Base-by-base conservation (phyloP, 2,888 invertebrate species). In the Congeria kusceri region DNA sequence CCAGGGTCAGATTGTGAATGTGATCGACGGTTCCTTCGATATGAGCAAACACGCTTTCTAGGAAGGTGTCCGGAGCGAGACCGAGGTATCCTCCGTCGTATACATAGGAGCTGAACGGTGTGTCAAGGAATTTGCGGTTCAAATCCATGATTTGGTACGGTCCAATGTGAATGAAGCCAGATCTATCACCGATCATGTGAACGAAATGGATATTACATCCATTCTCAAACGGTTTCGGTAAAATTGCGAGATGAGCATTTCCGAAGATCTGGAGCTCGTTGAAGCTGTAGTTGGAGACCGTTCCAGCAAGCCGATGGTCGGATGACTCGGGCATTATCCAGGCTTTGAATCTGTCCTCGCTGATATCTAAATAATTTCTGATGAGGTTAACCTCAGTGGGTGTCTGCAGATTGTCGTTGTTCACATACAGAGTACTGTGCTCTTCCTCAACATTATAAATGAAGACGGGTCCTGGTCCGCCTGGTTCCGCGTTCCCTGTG, bases 101-200 rank as follows among this genome's bases (percentile, higher is more conserved):
- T 1, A 90, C 80, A 66, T 87, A 89, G 23, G 86, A 82, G 65
- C 79, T 89, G 76, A 90, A 90, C 9, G 90, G 90, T 1, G 85
- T 87, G 77, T 89, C 89, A 23, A 90, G 65, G 61, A 86, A 84
- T 2, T 74, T 25, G 28, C 89, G 70, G 23, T 79, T 46, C n/a
- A 90, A 70, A 57, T 89, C 86, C 88, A 90, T 85, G 0, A 75
- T 64, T 56, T 90, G 90, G 39, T 86, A 39, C n/a, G 88, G 89
- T 11, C 90, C 90, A 49, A 90, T 74, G 59, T 90, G 90, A n/a
- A 90, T 64, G 29, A 66, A 81, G 11, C 89, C 90, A 27, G 86
- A 80, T 18, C 89, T 70, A 72, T 90, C 90, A 20, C 90, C 90
- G 62, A 90, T 90, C 89, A 90, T 89, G 66, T 89, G 85, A 5